Evolutionary conservation across 2,113 vertebrate genomes (phyloP).

Genomic region (Globicephala melas): DNA sequence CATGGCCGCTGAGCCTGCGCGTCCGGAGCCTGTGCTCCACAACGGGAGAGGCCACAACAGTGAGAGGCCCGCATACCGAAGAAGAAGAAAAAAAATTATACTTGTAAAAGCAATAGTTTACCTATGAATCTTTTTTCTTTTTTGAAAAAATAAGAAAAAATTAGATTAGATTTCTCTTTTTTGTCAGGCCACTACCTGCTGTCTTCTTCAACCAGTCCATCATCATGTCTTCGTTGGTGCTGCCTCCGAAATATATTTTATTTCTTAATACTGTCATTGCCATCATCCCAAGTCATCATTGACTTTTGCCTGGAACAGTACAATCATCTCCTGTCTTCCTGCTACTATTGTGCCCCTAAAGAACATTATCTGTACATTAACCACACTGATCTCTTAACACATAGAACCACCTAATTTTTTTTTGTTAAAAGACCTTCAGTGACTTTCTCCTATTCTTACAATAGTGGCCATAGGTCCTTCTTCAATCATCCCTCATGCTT

Average conservation of each 20-base stretch:
- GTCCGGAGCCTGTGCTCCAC: too few species aligned
- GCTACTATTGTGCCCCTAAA: neutral
- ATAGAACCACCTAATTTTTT: neutral
- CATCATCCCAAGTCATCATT: neutral
- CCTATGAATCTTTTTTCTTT: neutral
- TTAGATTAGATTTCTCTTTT: neutral
- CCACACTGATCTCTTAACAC: neutral
- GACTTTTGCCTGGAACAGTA: neutral
- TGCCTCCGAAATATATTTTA: neutral
- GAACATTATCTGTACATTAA: neutral
- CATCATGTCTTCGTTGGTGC: neutral
- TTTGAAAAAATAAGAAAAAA: too few species aligned
- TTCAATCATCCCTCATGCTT: too few species aligned
- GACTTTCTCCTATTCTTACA: neutral
- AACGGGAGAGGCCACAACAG: too few species aligned
- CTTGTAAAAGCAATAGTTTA: neutral
- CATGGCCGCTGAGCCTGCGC: too few species aligned
- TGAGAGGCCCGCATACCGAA: too few species aligned
- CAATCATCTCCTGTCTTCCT: neutral
- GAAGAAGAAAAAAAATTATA: neutral
- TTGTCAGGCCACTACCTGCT: neutral
- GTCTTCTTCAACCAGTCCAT: neutral
- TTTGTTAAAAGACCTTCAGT: neutral
- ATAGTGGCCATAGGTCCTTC: neutral
- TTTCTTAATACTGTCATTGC: neutral